Evolutionary conservation across 2,797 vertebrate genomes (phyloP).

Genomic region (Mus spretus): DNA sequence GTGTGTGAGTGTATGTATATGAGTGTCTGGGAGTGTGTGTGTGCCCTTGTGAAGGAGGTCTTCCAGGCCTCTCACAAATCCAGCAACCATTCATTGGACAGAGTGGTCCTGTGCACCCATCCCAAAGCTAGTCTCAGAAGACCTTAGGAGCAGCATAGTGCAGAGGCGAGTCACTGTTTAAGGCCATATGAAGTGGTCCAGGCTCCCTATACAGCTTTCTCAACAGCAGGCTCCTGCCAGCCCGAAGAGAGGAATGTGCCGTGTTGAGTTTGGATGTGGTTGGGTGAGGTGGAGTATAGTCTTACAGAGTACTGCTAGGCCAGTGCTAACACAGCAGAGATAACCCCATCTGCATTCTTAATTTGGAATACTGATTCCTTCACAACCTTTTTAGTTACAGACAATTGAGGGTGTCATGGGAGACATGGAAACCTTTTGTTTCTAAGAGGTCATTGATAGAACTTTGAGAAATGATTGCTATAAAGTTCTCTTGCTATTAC

Average conservation of each 20-base stretch:
- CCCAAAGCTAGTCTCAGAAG: background rate
- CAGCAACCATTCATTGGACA: background rate
- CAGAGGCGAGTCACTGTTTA: background rate
- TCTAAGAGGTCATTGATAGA: conserved; percentile 34
- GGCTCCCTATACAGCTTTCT: background rate
- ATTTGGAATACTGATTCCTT: background rate
- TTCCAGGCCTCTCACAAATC: background rate
- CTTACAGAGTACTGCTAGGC: background rate
- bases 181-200: background rate
- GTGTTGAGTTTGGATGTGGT: background rate
- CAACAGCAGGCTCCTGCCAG: background rate
- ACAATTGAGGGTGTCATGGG: background rate
- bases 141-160: background rate
- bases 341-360: background rate
- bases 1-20: background rate
- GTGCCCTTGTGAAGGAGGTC: background rate
- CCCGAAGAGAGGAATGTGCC: background rate
- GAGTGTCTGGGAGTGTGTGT: background rate
- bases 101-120: background rate
- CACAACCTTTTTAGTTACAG: background rate
- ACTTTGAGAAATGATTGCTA: conserved; percentile 13
- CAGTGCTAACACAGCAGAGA: rapidly evolving
- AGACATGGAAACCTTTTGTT: conserved; percentile 39
- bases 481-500: conserved; percentile 43
- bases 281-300: too few species aligned